Conservation (phyloP, 2,888 invertebrate species). For the Euclidia mi region DNA sequence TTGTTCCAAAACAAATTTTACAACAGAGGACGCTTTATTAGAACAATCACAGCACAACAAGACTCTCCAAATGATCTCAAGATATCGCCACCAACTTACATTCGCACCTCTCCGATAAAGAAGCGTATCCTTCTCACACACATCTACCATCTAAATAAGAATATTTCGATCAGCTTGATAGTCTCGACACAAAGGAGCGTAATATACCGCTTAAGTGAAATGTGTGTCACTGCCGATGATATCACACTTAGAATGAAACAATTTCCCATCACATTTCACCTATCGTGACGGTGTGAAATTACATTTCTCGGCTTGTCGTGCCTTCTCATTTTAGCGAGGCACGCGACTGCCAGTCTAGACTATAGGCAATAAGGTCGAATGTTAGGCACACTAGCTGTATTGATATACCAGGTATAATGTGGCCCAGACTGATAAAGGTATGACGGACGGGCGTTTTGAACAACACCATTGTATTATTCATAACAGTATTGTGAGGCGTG, state of each 20-base stretch:
- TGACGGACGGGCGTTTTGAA: constrained; percentile 7
- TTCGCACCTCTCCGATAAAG: not conserved
- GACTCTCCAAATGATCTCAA: too few relatives aligned
- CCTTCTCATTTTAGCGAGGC: constrained; percentile 49
- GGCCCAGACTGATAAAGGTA: constrained; percentile 22
- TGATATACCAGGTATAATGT: constrained; percentile 17
- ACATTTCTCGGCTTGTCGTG: constrained; percentile 49
- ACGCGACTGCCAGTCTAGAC: constrained; percentile 54
- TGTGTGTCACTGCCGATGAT: constrained; percentile 45
- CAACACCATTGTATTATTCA: constrained; percentile 6
- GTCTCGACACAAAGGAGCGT: constrained; percentile 8
- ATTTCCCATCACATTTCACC: constrained; percentile 55
- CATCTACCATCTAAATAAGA: constrained; percentile 9
- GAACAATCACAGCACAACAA: too few relatives aligned
- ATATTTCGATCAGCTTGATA: constrained; percentile 21
- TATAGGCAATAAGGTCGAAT: constrained; percentile 50
- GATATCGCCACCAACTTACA: too few relatives aligned
- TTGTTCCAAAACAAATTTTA: too few relatives aligned
- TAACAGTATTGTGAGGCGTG: not conserved
- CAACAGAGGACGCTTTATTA: too few relatives aligned
- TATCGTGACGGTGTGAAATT: constrained; percentile 55
- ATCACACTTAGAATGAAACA: constrained; percentile 41
- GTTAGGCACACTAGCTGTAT: constrained; percentile 30
- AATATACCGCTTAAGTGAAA: constrained; percentile 28
- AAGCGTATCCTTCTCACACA: not conserved